These are phyloP conservation scores for Anastatus disparis DNA, from an alignment of 1,140 invertebrate species.

Conservation along the genomic window DNA sequence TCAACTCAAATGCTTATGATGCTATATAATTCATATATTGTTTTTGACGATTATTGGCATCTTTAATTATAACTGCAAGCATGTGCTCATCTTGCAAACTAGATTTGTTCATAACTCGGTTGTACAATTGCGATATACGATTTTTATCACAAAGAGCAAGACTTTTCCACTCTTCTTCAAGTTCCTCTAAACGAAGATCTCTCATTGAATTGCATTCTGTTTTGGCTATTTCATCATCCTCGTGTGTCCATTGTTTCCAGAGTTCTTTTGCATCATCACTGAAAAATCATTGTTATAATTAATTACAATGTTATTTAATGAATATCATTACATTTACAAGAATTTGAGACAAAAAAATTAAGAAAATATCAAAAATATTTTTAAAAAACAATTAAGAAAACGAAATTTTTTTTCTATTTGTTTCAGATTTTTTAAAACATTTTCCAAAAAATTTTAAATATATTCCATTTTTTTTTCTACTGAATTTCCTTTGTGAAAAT, in stretches of 20 bases:
- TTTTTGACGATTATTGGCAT: constrained; percentile 2
- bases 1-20: too few species aligned
- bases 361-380: too few species aligned
- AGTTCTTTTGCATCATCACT: constrained; percentile 59
- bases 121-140: constrained; percentile 47
- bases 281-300: not conserved
- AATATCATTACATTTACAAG: too few species aligned
- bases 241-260: constrained; percentile 57
- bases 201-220: constrained; percentile 42
- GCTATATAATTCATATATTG: constrained; percentile 2
- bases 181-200: constrained; percentile 49
- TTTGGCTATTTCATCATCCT: constrained; percentile 50
- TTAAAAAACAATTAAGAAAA: too few species aligned
- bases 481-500: too few species aligned
- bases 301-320: not conserved
- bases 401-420: too few species aligned
- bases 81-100: constrained; percentile 44
- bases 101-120: constrained; percentile 45
- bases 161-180: constrained; percentile 59
- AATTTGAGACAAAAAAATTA: too few species aligned
- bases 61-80: constrained; percentile 29
- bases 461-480: too few species aligned
- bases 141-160: constrained; percentile 56
- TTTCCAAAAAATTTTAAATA: too few species aligned
- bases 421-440: too few species aligned